Evolutionary conservation across 35 echinoderm and acorn worm genomes (phyloP), one percentile per base, ranked within the genome.

Genomic region (Ophiothrix spiculata): DNA sequence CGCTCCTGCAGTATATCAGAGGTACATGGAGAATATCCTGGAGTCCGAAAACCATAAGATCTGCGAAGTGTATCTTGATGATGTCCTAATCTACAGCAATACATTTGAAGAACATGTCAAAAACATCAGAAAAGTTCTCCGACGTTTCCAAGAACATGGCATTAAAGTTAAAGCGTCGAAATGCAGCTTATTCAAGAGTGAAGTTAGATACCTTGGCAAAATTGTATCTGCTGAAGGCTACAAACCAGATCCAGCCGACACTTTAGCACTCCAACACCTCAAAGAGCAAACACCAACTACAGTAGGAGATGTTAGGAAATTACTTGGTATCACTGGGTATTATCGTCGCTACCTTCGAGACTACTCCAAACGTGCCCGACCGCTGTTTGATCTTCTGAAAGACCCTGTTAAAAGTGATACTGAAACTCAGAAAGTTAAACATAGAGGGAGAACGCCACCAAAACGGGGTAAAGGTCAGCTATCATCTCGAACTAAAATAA

Each of bases 1-100:
- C 49, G 88, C 92, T 64, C 92, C 92, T 16, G 88, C 92, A 31
- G 88, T 56, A 39, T 94, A 83, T 35, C 88, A 90, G 28, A 40
- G 83, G 31, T 91, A 35, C 38, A 91, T 91, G 92, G 88, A 91
- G 35, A 64, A 32, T 16, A 29, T 42, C 36, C 46, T 93, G 37
- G 87, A 86, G 19, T 81, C 38, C 1, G 19, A 90, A 13, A 94
- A 85, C 11, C 39, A 90, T 56, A 77, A 90, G 1, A 86, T 94
- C 17, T 90, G 81, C 56, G 77, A 86, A 16, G 83, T 82, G 29
- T 91, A 94, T 64, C 35, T 94, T 29, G 92, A 94, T 76, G 87
- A 94, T 56, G 81, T 94, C 60, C 56, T 92, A 38, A 79, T 92
- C 16, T 92, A 77, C 36, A 80, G 91, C 32, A 38, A 76, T 13